These are phyloP conservation scores for Sepiola atlantica DNA, from an alignment of 2,888 invertebrate species.

Conservation along the genomic window DNA sequence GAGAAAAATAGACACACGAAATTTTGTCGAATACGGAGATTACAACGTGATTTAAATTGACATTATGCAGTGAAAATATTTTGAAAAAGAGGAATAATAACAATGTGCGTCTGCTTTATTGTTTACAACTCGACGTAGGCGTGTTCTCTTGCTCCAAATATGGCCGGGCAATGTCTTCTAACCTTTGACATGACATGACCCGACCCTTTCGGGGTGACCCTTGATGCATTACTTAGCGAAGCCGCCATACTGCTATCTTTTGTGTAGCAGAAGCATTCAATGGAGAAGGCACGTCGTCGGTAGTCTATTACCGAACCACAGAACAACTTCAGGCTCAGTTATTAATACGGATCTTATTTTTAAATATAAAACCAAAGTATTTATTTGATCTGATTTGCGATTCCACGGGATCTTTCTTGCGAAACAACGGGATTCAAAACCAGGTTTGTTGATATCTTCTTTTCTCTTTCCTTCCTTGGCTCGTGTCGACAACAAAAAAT, in stretches of 20 bases:
- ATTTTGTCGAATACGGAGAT: no score
- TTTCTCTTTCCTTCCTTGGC: not conserved
- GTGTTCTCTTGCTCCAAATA: slow-evolving; percentile 54
- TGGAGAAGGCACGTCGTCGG: not conserved
- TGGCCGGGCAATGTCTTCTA: slow-evolving; percentile 52
- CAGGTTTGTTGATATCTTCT: not conserved
- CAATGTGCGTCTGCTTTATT: not conserved
- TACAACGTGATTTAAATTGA: no score
- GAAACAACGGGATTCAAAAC: not conserved
- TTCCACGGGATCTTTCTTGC: not conserved
- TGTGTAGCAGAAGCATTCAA: not conserved
- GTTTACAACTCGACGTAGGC: slow-evolving; percentile 51
- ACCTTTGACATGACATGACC: slow-evolving; percentile 58
- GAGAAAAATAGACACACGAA: no score
- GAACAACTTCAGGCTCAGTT: not conserved
- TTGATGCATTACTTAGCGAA: not conserved
- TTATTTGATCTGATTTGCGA: not conserved
- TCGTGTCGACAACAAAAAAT: not conserved
- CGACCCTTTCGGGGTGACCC: not conserved
- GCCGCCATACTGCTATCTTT: slow-evolving; percentile 32
- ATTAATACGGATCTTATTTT: not conserved
- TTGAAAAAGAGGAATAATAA: not conserved
- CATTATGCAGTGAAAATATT: no score
- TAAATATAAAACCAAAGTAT: not conserved
- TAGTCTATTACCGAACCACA: not conserved